Evolutionary conservation across 2,113 vertebrate genomes (phyloP).

Genomic region (Cyphomyrus discorhynchus): DNA sequence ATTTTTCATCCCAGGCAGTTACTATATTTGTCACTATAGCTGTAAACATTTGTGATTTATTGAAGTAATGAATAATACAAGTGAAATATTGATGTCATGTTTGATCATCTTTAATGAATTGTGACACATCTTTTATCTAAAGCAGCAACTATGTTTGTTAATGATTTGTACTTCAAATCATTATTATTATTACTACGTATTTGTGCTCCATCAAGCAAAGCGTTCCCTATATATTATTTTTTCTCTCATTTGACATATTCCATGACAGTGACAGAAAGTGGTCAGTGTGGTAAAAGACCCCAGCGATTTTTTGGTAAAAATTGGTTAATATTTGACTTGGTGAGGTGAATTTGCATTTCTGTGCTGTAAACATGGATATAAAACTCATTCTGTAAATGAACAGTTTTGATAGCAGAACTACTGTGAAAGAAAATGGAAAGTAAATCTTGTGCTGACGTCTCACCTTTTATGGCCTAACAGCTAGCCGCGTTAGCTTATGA

Average conservation of each 20-base stretch:
- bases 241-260: not conserved
- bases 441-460: not conserved
- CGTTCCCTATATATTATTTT: not conserved
- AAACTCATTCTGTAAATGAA: not conserved
- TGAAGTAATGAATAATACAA: not conserved
- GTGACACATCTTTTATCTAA: not conserved
- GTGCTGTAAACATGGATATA: not conserved
- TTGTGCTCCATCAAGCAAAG: not conserved
- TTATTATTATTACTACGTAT: not conserved
- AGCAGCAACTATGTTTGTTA: not conserved
- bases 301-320: not conserved
- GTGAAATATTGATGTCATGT: not conserved
- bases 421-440: not conserved
- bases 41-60: not conserved
- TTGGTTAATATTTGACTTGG: not conserved
- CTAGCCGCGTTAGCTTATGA: not conserved
- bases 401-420: not conserved
- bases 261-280: not conserved
- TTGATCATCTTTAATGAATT: not conserved
- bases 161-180: not conserved
- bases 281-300: not conserved
- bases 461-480: not conserved
- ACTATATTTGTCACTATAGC: not conserved
- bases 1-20: not conserved
- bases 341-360: not conserved